A percentile compares a stretch with the other conserved stretches of the same genome.
These are phyloP conservation scores for Yponomeuta plumbellus DNA, from an alignment of 2,888 invertebrate genomes.

Conservation along the genomic window DNA sequence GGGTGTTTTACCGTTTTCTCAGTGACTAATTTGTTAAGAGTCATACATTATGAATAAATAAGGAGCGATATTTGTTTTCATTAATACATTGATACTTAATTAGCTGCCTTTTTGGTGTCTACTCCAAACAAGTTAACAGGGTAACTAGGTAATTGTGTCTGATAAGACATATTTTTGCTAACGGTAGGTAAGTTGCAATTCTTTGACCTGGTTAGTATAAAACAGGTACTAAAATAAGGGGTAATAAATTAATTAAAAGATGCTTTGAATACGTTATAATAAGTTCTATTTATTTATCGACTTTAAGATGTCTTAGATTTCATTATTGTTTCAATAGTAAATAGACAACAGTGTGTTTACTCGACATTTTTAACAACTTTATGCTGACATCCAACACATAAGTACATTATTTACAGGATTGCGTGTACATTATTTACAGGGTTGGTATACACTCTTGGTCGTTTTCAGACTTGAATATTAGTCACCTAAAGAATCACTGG, in stretches of 20 bases:
- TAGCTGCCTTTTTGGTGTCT: no score
- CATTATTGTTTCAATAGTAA: constrained; percentile 51
- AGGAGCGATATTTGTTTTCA: background rate
- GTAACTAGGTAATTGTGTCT: no score
- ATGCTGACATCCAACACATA: constrained; percentile 45
- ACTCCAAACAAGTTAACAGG: no score
- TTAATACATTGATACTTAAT: no score
- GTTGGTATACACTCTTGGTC: constrained; percentile 67
- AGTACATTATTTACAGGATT: constrained; percentile 55
- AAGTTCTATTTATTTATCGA: constrained; percentile 64
- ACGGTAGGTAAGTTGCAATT: no score
- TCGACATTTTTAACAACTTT: constrained; percentile 49
- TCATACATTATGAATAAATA: background rate
- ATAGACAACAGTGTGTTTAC: constrained; percentile 65
- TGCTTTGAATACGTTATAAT: constrained; percentile 30
- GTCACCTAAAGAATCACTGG: constrained; percentile 44
- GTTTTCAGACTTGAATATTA: constrained; percentile 70
- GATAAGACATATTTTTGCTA: no score
- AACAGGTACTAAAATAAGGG: background rate
- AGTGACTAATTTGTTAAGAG: no score
- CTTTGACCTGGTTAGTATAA: no score
- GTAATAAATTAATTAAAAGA: background rate
- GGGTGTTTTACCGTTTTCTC: no score
- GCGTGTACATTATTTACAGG: constrained; percentile 37
- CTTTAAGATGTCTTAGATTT: constrained; percentile 45